These are phyloP conservation scores for Erpetoichthys calabaricus DNA, from an alignment of 2,797 vertebrate genomes.

Conservation along the genomic window DNA sequence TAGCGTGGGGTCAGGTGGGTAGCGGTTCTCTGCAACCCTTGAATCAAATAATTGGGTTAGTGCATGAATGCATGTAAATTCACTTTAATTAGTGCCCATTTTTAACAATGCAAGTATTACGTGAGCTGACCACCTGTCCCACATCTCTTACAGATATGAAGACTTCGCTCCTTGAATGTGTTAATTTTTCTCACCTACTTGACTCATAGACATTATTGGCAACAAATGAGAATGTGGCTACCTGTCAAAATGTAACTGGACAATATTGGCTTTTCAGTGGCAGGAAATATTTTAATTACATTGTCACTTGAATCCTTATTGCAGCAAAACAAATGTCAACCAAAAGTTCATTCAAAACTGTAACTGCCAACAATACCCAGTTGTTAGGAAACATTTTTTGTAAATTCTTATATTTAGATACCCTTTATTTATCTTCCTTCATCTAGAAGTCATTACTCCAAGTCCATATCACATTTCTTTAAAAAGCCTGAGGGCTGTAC, in stretches of 20 bases:
- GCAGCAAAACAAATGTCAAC: conserved; percentile 64
- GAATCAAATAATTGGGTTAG: no score
- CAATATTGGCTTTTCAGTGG: conserved; percentile 58
- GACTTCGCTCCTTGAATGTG: no score
- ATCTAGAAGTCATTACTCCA: conserved; percentile 42
- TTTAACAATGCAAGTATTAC: no score
- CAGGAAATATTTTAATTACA: conserved; percentile 68
- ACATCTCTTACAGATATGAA: no score
- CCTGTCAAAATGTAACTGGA: conserved; percentile 65
- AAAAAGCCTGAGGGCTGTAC: conserved; percentile 35
- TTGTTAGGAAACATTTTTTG: conserved; percentile 45
- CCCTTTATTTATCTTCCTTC: conserved; percentile 29
- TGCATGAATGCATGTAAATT: no score
- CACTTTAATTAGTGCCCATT: no score
- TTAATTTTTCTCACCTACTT: no score
- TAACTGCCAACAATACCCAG: conserved; percentile 33
- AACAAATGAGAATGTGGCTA: conserved; percentile 23
- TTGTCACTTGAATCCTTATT: conserved; percentile 45
- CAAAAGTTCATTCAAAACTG: conserved; percentile 50
- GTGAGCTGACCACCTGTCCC: no score
- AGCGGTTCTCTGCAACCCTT: no score
- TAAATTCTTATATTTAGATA: conserved; percentile 41
- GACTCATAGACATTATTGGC: no score
- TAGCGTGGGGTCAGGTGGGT: no score
- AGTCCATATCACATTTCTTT: conserved; percentile 46